Evolutionary conservation across 2,113 vertebrate species (phyloP).

Genomic region (Sphyrna mokarran): DNA sequence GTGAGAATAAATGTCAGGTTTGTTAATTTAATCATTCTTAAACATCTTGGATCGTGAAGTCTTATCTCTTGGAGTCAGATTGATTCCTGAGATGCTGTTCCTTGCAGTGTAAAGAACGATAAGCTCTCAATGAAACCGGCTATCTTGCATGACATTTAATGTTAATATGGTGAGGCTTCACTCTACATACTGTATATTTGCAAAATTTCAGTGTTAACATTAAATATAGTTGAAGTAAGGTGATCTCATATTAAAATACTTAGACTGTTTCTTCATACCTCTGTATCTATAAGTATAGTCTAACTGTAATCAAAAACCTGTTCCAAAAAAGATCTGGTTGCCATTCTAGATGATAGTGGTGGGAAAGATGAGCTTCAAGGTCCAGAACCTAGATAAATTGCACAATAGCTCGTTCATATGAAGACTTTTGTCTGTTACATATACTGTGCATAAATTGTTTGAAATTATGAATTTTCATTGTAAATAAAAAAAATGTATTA

Average conservation of each 20-base stretch:
- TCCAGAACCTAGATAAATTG: constrained; percentile 39
- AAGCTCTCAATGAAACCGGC: constrained; percentile 50
- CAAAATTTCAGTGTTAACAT: constrained; percentile 76
- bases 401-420: constrained; percentile 28
- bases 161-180: constrained; percentile 64
- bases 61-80: not conserved
- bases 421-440: constrained; percentile 26
- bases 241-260: constrained; percentile 75
- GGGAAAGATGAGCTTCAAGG: not conserved
- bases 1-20: constrained; percentile 31
- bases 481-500: constrained; percentile 37
- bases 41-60: not conserved
- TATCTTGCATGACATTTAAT: constrained; percentile 72
- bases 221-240: constrained; percentile 68
- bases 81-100: constrained; percentile 56
- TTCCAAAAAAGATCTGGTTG: constrained; percentile 69
- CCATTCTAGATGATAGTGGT: constrained; percentile 37
- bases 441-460: constrained; percentile 36
- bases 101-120: constrained; percentile 57
- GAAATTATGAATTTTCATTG: constrained; percentile 25
- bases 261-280: constrained; percentile 64
- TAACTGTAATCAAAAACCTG: constrained; percentile 62
- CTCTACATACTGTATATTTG: constrained; percentile 76
- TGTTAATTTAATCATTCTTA: constrained; percentile 32
- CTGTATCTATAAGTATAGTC: constrained; percentile 60